Conservation (phyloP, 2,888 invertebrate genomes). For the Drosophila nr. medialis region DNA sequence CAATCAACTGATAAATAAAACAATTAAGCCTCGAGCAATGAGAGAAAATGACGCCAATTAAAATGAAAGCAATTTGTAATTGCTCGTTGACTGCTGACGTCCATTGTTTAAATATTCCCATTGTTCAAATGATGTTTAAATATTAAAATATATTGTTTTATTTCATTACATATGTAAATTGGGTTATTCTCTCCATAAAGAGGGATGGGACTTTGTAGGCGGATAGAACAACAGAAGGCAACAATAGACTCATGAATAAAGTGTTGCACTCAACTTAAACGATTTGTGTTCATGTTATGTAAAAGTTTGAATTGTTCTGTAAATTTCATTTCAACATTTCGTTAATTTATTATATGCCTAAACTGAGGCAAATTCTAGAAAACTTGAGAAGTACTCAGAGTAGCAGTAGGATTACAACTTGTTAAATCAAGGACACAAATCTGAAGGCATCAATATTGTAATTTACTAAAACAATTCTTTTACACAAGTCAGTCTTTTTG, state of each 20-base stretch:
- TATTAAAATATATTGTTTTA: constrained; percentile 54
- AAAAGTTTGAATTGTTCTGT: not conserved
- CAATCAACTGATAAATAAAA: constrained; percentile 6
- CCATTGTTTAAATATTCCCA: constrained; percentile 40
- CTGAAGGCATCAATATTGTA: not conserved
- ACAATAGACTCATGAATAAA: not conserved
- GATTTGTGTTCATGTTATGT: not conserved
- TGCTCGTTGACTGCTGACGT: not conserved
- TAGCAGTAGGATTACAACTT: not conserved
- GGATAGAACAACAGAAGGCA: not conserved
- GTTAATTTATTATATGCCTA: not conserved
- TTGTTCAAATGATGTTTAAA: constrained; percentile 58
- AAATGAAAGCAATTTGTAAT: constrained; percentile 14
- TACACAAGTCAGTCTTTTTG: not conserved
- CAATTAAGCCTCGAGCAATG: constrained; percentile 2
- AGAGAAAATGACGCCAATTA: constrained; percentile 4
- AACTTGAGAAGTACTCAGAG: not conserved
- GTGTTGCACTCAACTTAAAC: not conserved
- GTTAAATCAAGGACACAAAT: not conserved
- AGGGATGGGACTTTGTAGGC: not conserved
- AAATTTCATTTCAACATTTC: not conserved
- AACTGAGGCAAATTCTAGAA: not conserved
- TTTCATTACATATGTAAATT: constrained; percentile 48
- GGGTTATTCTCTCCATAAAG: not conserved
- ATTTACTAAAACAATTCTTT: not conserved